Percentiles rank a stretch among this genome's conserved stretches.
These are phyloP conservation scores for Panzeria rudis DNA, from an alignment of 2,888 invertebrate species.

Conservation along the genomic window DNA sequence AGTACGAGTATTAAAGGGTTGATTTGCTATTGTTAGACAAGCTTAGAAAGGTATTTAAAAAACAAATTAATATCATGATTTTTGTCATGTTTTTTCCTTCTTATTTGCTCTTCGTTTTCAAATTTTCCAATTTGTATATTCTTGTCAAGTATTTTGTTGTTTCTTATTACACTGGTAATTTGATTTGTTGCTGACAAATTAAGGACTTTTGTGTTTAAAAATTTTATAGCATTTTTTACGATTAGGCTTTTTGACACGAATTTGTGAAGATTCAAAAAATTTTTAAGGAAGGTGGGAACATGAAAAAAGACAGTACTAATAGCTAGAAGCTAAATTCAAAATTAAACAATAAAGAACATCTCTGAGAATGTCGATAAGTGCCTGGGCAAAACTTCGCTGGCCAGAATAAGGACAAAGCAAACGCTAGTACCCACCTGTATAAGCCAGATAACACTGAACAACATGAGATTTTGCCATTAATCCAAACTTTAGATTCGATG, in stretches of 20 bases:
- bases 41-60: constrained; percentile 67
- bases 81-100: constrained; percentile 51
- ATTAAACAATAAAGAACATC: too few relatives aligned
- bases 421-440: too few relatives aligned
- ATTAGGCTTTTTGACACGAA: not conserved
- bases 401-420: too few relatives aligned
- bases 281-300: not conserved
- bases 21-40: constrained; percentile 37
- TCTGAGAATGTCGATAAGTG: too few relatives aligned
- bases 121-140: constrained; percentile 67
- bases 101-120: constrained; percentile 30
- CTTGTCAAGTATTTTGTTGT: constrained; percentile 65
- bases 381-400: too few relatives aligned
- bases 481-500: too few relatives aligned
- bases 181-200: constrained; percentile 75
- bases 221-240: constrained; percentile 47
- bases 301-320: too few relatives aligned
- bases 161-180: constrained; percentile 68
- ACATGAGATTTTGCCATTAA: too few relatives aligned
- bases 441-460: too few relatives aligned
- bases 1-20: constrained; percentile 53
- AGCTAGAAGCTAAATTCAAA: too few relatives aligned
- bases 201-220: constrained; percentile 64
- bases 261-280: not conserved
- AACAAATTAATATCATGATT: constrained; percentile 54